These are phyloP conservation scores for Dolichomitus sp. DNA, from an alignment of 2,888 invertebrate genomes.

Conservation along the genomic window DNA sequence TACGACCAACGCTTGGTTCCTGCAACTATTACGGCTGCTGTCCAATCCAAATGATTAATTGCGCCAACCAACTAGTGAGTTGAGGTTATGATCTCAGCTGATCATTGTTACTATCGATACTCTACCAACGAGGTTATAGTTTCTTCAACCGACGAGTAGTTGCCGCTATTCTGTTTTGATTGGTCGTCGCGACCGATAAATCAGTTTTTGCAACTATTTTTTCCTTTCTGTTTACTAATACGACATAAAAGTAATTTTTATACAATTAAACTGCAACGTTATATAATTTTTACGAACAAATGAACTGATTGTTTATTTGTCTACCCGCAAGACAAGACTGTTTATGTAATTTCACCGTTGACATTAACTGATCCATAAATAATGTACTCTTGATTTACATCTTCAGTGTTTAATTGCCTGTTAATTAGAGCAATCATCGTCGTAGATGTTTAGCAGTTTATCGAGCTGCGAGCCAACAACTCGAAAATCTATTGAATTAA, in stretches of 20 bases:
- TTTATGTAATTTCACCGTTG: neutral
- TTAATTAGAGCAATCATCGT: neutral
- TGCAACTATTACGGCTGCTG: too few relatives aligned
- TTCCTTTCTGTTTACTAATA: too few relatives aligned
- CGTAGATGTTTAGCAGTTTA: slow-evolving; percentile 1
- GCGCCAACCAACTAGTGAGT: too few relatives aligned
- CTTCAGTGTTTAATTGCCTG: neutral
- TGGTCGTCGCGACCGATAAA: too few relatives aligned
- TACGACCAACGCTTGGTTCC: too few relatives aligned
- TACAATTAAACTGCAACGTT: neutral
- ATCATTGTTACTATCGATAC: too few relatives aligned
- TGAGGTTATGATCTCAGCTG: too few relatives aligned
- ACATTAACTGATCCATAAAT: neutral
- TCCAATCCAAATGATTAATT: too few relatives aligned
- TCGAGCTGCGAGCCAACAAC: slow-evolving; percentile 15
- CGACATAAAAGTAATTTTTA: neutral
- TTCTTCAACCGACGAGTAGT: too few relatives aligned
- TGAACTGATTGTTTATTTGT: neutral
- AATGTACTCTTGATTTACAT: slow-evolving; percentile 1
- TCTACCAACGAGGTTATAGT: too few relatives aligned
- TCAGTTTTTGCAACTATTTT: too few relatives aligned
- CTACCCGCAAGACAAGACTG: neutral
- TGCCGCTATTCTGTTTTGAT: too few relatives aligned
- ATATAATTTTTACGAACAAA: neutral
- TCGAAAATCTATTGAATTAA: slow-evolving; percentile 40